Conservation (phyloP, 1,140 invertebrate species). For the Vanessa atalanta region DNA sequence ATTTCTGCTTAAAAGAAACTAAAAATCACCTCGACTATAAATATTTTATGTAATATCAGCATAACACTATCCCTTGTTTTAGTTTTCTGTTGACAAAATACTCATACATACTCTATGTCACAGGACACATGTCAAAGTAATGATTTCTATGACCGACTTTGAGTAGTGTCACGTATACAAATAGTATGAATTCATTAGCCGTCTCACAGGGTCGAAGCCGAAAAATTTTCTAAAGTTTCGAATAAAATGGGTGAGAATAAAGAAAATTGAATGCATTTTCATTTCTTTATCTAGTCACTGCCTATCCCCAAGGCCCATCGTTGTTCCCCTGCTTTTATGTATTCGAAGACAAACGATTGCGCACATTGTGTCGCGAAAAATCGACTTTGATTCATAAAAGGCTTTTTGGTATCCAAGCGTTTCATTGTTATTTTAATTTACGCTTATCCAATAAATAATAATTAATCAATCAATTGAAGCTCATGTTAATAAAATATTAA, state of each 20-base stretch:
- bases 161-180: no score
- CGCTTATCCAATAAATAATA: no score
- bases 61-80: no score
- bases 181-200: background rate
- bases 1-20: no score
- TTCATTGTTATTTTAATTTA: background rate
- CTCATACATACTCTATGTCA: no score
- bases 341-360: constrained; percentile 11
- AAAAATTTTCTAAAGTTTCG: background rate
- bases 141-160: no score
- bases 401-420: background rate
- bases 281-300: constrained; percentile 10
- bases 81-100: no score
- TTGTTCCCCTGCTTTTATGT: constrained; percentile 13
- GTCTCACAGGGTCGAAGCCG: background rate
- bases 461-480: no score
- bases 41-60: no score
- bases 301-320: constrained; percentile 5
- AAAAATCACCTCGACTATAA: no score
- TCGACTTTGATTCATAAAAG: constrained; percentile 5
- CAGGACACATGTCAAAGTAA: no score
- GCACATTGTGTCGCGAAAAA: background rate
- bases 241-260: background rate
- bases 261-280: constrained; percentile 11
- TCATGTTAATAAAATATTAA: no score